Percentiles rank a stretch among this genome's conserved stretches.
These are phyloP conservation scores for Cryptosula pallasiana DNA, from an alignment of 2,888 invertebrate species.

Conservation along the genomic window DNA sequence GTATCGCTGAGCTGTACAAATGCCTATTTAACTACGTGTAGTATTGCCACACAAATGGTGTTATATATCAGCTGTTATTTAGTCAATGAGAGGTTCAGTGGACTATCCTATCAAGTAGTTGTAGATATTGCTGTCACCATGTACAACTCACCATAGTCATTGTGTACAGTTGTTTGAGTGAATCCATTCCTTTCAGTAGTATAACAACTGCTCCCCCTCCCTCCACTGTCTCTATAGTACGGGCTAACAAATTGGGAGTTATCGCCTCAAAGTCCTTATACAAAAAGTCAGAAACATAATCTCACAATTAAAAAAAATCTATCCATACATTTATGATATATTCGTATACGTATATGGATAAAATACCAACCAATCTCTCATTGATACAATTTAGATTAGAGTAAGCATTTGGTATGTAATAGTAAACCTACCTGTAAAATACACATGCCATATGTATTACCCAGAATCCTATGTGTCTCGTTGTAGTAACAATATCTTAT, in stretches of 20 bases:
- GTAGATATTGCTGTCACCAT: too few relatives aligned
- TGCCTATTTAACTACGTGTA: too few relatives aligned
- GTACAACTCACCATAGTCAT: slow-evolving; percentile 76
- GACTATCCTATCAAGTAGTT: too few relatives aligned
- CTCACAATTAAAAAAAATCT: too few relatives aligned
- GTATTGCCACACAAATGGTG: too few relatives aligned
- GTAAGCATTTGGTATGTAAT: background rate
- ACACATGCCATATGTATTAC: slow-evolving; percentile 93
- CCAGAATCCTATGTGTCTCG: slow-evolving; percentile 94
- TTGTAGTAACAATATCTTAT: slow-evolving; percentile 96
- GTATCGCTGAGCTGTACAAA: too few relatives aligned
- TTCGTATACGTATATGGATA: too few relatives aligned
- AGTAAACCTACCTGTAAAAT: slow-evolving; percentile 69
- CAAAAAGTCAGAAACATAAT: too few relatives aligned
- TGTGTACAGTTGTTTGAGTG: slow-evolving; percentile 87
- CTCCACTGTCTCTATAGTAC: slow-evolving; percentile 96
- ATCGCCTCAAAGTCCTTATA: slow-evolving; percentile 96
- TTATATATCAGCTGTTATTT: too few relatives aligned
- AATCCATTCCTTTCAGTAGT: slow-evolving; percentile 71
- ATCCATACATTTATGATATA: too few relatives aligned
- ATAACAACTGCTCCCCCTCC: slow-evolving; percentile 85
- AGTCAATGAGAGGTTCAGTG: too few relatives aligned
- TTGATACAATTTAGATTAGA: background rate
- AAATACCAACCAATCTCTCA: background rate
- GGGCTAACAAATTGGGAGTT: slow-evolving; percentile 90